Conservation (phyloP, 2,797 vertebrate genomes). For the Malurus leucopterus region DNA sequence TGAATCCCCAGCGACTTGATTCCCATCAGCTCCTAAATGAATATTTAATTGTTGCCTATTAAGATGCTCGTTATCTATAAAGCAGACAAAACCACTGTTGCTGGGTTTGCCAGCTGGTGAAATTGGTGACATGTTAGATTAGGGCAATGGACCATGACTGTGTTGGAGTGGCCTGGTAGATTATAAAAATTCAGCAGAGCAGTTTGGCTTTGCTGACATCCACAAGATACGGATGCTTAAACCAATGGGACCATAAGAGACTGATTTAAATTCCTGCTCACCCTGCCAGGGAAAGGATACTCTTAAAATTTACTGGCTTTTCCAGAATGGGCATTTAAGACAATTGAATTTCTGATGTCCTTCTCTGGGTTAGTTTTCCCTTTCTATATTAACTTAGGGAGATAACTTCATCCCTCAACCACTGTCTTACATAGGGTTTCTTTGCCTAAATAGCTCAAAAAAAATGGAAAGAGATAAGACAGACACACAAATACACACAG, state of each 20-base stretch:
- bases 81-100: background rate
- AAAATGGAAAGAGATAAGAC: background rate
- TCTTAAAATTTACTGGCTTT: background rate
- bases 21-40: background rate
- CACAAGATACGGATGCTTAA: background rate
- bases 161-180: background rate
- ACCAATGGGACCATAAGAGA: background rate
- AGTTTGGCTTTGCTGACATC: background rate
- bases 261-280: background rate
- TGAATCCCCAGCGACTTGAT: background rate
- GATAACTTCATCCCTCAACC: background rate
- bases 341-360: background rate
- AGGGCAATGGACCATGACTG: background rate
- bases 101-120: background rate
- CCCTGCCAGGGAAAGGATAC: background rate
- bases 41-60: background rate
- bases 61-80: background rate
- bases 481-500: background rate
- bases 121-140: background rate
- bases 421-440: background rate
- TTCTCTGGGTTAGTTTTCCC: background rate
- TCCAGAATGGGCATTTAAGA: background rate
- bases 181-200: background rate
- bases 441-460: background rate
- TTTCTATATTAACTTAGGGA: background rate